Evolutionary conservation across 2,888 invertebrate genomes (phyloP), one percentile per base, ranked within the genome.

Genomic region (Pseudolycoriella hygida): DNA sequence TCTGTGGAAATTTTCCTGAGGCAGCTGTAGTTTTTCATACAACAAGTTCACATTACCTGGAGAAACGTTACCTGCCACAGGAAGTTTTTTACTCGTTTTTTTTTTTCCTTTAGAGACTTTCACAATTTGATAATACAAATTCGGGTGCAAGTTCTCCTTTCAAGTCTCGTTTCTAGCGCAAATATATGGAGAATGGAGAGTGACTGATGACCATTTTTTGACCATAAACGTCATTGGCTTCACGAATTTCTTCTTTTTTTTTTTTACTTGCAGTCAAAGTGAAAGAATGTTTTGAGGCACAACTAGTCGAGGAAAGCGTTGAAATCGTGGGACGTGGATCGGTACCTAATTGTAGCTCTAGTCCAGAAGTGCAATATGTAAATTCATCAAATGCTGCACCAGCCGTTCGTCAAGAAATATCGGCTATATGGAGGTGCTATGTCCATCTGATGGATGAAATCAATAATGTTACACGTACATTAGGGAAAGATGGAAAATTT

Each of bases 401-500:
- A 17, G 60, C 60, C 49, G 59, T 59, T 41, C 56, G 60, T 3
- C 68, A 70, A 47, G 65, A 77, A 56, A 68, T 75, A 52, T 67
- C 79, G 43, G 77, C 81, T 10, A 82, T 90, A 49, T 84, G 92
- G 77, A 72, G 84, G 48, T 82, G 87, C 57, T 92, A 87, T 66
- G 86, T 87, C 62, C 84, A 87, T 57, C 72, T 96, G 12, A 77
- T 94, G 59, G 82, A 85, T 56, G 89, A 89, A 64, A 87, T 97
- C 50, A 82, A 80, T 60, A 76, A 77, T 42, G 83, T 83, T 1
- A 88, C 87, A 45, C 77, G 78, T 55, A 72, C 60, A 12, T 49
- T 65, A 44, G 98, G 97, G 45, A 97, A 97, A 64, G 97, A 98
- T 67, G 96, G 94, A 43, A 93, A 94, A 66, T 96, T 98, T 62